Percentiles rank a stretch among this genome's conserved stretches.
Evolutionary conservation across 1,140 invertebrate species (phyloP).

Genomic region (Pseudobourletiella spinata): DNA sequence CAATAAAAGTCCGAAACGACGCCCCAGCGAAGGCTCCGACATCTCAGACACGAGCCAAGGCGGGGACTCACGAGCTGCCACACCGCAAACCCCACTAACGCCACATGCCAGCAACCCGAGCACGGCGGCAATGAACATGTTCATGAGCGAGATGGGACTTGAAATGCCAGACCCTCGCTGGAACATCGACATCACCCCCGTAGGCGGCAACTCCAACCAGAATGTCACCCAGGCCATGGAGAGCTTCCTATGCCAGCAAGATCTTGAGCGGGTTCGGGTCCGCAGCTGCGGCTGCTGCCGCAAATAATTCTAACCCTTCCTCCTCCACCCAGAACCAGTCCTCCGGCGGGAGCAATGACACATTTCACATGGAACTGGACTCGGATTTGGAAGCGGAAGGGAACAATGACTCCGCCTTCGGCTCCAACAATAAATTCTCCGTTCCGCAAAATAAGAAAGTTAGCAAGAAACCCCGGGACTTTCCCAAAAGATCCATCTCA

Average conservation of each 20-base stretch:
- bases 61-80: constrained; percentile 5
- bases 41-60: constrained; percentile 17
- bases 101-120: not conserved
- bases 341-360: not conserved
- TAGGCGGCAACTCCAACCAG: constrained; percentile 7
- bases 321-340: not conserved
- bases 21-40: constrained; percentile 28
- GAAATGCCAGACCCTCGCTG: constrained; percentile 23
- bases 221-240: constrained; percentile 2
- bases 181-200: constrained; percentile 35
- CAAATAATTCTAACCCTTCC: not conserved
- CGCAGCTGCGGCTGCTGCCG: not conserved
- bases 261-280: not conserved
- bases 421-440: not conserved
- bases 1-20: constrained; percentile 15
- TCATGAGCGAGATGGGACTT: constrained; percentile 21
- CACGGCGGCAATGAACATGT: not conserved
- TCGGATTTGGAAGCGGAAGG: not conserved
- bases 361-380: constrained; percentile 3
- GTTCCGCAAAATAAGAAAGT: constrained; percentile 5
- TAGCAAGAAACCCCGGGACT: not conserved
- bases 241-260: constrained; percentile 6
- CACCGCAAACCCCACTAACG: constrained; percentile 8
- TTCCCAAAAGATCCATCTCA: constrained; percentile 30
- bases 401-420: not conserved